These are phyloP conservation scores for Drosophila arawakana DNA, from an alignment of 1,140 invertebrate species.

Conservation along the genomic window DNA sequence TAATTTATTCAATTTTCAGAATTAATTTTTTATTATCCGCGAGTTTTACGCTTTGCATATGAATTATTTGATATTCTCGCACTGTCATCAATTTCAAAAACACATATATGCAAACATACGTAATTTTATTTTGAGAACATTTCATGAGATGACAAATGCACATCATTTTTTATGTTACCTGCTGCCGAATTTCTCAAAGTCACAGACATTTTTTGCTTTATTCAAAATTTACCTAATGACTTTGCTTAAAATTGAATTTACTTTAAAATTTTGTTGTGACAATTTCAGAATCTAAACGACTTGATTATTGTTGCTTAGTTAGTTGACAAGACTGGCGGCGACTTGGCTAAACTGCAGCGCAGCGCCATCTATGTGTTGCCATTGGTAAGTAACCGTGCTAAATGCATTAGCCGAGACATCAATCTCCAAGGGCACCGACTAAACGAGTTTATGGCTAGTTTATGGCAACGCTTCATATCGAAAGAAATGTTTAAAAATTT, in stretches of 20 bases:
- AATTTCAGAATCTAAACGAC: conserved; percentile 15
- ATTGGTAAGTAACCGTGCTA: not conserved
- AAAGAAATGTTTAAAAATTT: not conserved
- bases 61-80: conserved; percentile 40
- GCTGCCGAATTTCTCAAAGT: not conserved
- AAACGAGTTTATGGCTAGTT: not conserved
- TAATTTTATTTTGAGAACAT: conserved; percentile 7
- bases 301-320: not conserved
- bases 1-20: conserved; percentile 84
- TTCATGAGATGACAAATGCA: conserved; percentile 4
- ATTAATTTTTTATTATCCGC: conserved; percentile 78
- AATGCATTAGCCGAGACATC: conserved; percentile 6
- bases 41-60: conserved; percentile 50
- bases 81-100: conserved; percentile 20
- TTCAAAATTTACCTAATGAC: not conserved
- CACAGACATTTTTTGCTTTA: not conserved
- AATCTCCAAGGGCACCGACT: not conserved
- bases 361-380: conserved; percentile 1
- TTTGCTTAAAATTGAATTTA: not conserved
- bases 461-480: not conserved
- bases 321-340: not conserved
- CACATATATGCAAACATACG: not conserved
- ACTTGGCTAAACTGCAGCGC: not conserved
- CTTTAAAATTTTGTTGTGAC: not conserved
- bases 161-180: not conserved